Evolutionary conservation across 2,113 vertebrate genomes (phyloP), one percentile per base, ranked within the genome.

Genomic region (Halichoerus grypus): DNA sequence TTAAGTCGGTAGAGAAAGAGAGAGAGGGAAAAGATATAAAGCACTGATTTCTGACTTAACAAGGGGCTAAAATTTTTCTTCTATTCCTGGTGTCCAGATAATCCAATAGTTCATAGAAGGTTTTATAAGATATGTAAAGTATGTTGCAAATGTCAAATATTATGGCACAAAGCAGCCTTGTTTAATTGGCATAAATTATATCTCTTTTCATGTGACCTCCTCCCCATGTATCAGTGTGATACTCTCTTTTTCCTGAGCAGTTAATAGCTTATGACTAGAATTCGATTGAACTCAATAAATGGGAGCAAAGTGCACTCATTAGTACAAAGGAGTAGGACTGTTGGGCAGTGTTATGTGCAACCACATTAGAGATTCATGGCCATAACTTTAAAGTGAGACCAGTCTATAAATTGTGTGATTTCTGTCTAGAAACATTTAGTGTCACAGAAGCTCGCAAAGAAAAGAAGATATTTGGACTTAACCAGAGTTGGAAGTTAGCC

Each of bases 401-500:
- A 33, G 2, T 33, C 42, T n/a, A 57, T 31, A 18, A 21, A 19
- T 28, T 19, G 21, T 7, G 80, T 82, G 74, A 67, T 22, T 51
- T 83, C 77, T 80, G 36, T 49, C 18, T 55, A 79, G 55, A 80
- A 83, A 65, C 33, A 19, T 5, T 31, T n/a, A 28, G 21, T 31
- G 21, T 26, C 36, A 26, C n/a, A 94, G 71, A 79, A 31, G 18
- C 42, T 88, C 5, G 28, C 12, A n/a, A 3, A 26, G 31, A 59
- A 24, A 59, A 59, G 42, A 33, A 65, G 31, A 36, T 21, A 72
- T 8, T 26, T 87, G 74, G 36, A 65, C 36, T 93, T 88, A 88
- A 59, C 61, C 33, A 24, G 28, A 85, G 28, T 79, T 91, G 93
- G 79, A 91, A 57, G 49, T 89, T 82, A 83, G 72, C 79, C 91